Percentiles rank a stretch among this genome's conserved stretches.
These are phyloP conservation scores for Carduelis carduelis DNA, from an alignment of 2,797 vertebrate genomes.

Conservation along the genomic window DNA sequence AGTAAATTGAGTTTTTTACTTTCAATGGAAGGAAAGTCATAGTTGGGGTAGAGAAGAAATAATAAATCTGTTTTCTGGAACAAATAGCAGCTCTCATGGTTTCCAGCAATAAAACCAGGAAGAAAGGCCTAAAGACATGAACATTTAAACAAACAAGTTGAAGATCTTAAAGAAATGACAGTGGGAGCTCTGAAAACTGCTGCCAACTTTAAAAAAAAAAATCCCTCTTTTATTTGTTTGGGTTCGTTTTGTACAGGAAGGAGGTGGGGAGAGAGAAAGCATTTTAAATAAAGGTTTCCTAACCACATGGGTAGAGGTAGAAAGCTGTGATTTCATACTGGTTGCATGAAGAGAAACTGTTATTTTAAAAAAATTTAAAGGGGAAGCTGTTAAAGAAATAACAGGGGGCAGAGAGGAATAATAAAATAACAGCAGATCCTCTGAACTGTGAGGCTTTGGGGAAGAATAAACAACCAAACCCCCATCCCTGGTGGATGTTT, in stretches of 20 bases:
- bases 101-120: slow-evolving; percentile 12
- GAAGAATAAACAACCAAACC: neutral
- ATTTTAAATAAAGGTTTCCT: neutral
- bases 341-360: neutral
- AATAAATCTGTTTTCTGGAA: slow-evolving; percentile 47
- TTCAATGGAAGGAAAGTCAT: neutral
- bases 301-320: neutral
- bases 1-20: neutral
- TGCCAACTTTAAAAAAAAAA: neutral
- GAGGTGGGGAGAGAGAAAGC: neutral
- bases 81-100: slow-evolving; percentile 1
- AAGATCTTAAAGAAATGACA: slow-evolving; percentile 26
- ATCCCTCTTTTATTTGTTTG: neutral
- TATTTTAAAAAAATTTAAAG: neutral
- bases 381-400: neutral
- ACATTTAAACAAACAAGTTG: slow-evolving; percentile 44
- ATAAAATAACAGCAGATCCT: neutral
- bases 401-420: neutral
- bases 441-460: neutral
- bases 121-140: slow-evolving; percentile 33
- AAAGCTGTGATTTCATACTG: neutral
- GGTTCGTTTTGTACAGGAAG: neutral
- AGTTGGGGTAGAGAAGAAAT: neutral
- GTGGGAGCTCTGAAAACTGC: neutral
- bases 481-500: neutral